Evolutionary conservation across 2,888 invertebrate species (phyloP).

Genomic region (Agelastica alni): DNA sequence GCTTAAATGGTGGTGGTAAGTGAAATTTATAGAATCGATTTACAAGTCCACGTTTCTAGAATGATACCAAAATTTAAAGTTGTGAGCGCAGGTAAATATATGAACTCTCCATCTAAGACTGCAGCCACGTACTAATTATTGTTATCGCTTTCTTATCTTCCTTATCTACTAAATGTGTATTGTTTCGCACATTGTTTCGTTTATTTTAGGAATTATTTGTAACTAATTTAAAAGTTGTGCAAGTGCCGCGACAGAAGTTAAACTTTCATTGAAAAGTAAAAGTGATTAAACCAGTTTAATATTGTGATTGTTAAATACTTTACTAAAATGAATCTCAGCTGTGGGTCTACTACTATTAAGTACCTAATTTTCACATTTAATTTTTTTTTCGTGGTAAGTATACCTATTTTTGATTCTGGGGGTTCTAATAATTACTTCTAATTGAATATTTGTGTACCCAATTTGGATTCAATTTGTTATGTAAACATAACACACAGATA

Average conservation of each 20-base stretch:
- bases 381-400: constrained; percentile 84
- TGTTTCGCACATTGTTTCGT: neutral
- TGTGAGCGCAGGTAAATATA: constrained; percentile 24
- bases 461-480: too few relatives aligned
- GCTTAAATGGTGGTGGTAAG: constrained; percentile 19
- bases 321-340: constrained; percentile 46
- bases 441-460: too few relatives aligned
- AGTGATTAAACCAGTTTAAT: constrained; percentile 21
- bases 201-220: constrained; percentile 5
- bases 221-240: constrained; percentile 6
- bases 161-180: constrained; percentile 9
- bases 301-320: neutral
- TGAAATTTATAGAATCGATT: constrained; percentile 13
- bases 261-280: constrained; percentile 19
- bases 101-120: neutral
- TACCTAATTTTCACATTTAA: constrained; percentile 86
- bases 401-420: too few relatives aligned
- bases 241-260: constrained; percentile 4
- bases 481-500: constrained; percentile 5
- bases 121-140: constrained; percentile 7
- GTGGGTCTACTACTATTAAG: constrained; percentile 68
- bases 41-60: constrained; percentile 13
- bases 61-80: constrained; percentile 26
- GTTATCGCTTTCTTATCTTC: constrained; percentile 10
- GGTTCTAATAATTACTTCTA: too few relatives aligned